Conservation (phyloP, 2,888 invertebrate genomes). For the Cataglyphis rosenhaueri region DNA sequence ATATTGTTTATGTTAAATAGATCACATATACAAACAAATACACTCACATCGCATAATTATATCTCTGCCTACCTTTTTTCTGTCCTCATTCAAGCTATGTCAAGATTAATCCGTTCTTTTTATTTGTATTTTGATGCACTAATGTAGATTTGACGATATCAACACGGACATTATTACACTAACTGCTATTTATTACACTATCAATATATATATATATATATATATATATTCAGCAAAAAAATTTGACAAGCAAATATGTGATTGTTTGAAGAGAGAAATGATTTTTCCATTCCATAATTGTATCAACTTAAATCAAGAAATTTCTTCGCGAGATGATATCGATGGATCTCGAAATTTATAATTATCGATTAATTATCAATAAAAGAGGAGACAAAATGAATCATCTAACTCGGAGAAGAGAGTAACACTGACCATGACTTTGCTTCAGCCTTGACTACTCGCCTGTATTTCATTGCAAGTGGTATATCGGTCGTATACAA, state of each 20-base stretch:
- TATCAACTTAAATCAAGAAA: neutral
- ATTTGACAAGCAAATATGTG: neutral
- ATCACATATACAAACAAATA: neutral
- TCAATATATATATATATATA: neutral
- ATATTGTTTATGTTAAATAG: neutral
- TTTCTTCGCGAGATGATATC: neutral
- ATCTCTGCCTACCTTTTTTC: neutral
- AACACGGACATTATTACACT: neutral
- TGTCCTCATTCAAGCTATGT: neutral
- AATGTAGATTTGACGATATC: neutral
- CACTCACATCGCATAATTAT: neutral
- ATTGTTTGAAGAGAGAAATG: neutral
- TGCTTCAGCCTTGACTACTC: conserved; percentile 65
- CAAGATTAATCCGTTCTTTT: neutral
- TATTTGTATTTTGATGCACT: neutral
- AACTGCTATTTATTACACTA: neutral
- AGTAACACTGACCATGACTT: conserved; percentile 79
- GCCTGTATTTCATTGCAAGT: conserved; percentile 77
- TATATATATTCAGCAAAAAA: neutral
- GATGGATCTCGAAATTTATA: neutral
- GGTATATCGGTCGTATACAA: conserved; percentile 67
- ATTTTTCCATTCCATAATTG: neutral
- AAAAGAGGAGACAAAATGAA: neutral
- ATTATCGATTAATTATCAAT: neutral
- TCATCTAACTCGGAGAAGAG: conserved; percentile 39